phyloP scores from a whole-genome alignment of 2,797 vertebrate genomes.

The Calcarius lapponicus region DNA sequence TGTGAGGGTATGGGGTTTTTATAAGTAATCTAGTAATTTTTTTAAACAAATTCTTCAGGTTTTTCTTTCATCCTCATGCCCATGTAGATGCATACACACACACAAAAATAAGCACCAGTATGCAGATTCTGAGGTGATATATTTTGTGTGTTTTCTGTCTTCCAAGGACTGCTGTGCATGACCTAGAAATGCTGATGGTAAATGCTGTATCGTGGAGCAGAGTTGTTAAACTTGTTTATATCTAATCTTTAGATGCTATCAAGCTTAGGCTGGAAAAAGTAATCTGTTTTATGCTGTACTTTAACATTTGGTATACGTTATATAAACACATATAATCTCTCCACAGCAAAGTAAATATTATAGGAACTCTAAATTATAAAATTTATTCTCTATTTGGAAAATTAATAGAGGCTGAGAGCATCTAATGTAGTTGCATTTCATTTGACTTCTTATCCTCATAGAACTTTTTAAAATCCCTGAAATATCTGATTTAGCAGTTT shows the following conservation, averaged over 20 bases:
- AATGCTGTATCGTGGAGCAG: not conserved
- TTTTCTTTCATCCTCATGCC: constrained; percentile 1
- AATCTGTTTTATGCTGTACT: constrained; percentile 55
- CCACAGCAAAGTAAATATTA: not conserved
- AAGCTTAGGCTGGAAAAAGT: constrained; percentile 54
- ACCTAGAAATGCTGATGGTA: constrained; percentile 56
- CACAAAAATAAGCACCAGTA: not conserved
- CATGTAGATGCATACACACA: not conserved
- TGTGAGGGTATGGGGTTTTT: not conserved
- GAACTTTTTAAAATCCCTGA: not conserved
- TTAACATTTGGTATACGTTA: constrained; percentile 24
- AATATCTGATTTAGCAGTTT: not conserved
- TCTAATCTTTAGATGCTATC: constrained; percentile 50
- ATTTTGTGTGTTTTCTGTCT: constrained; percentile 12
- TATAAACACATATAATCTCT: constrained; percentile 46
- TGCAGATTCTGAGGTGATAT: not conserved
- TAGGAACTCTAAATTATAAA: not conserved
- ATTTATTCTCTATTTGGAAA: constrained; percentile 20
- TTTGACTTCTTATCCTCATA: not conserved
- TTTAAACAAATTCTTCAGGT: not conserved
- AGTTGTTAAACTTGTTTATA: constrained; percentile 55
- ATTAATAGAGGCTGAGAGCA: not conserved
- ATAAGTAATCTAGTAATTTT: not conserved
- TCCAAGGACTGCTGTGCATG: constrained; percentile 47
- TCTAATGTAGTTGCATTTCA: not conserved